Evolutionary conservation across 1,140 invertebrate genomes (phyloP).

Genomic region (Dufourea novaeangliae): DNA sequence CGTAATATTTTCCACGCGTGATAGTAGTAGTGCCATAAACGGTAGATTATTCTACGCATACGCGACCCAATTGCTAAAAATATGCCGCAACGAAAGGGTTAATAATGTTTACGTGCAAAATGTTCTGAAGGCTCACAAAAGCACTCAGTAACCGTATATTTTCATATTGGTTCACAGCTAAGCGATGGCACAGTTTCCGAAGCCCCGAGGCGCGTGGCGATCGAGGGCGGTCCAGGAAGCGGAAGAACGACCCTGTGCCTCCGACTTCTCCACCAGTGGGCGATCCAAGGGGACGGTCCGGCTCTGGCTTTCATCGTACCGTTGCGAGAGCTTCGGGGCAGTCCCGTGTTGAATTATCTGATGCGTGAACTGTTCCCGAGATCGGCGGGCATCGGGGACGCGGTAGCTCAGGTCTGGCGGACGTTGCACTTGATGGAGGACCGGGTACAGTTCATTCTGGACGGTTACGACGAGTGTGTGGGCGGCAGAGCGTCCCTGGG

Average conservation of each 20-base stretch:
- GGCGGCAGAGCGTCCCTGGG: conserved; percentile 76
- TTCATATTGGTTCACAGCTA: conserved; percentile 71
- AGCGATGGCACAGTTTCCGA: conserved; percentile 79
- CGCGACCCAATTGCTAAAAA: too few species aligned
- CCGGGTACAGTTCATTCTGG: conserved; percentile 82
- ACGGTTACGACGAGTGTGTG: conserved; percentile 82
- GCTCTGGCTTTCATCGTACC: conserved; percentile 82
- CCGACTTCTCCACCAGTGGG: conserved; percentile 82
- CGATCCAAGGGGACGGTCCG: conserved; percentile 79
- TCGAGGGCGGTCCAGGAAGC: conserved; percentile 82
- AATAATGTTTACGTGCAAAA: too few species aligned
- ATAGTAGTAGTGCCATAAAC: too few species aligned
- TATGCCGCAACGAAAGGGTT: too few species aligned
- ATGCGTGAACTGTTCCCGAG: conserved; percentile 80
- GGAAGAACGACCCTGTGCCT: conserved; percentile 82
- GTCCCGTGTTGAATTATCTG: conserved; percentile 78
- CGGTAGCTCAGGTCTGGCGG: conserved; percentile 77
- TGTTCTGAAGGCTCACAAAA: too few species aligned
- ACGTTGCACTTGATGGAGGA: conserved; percentile 80
- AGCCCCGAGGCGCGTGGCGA: conserved; percentile 78
- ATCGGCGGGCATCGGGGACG: conserved; percentile 68
- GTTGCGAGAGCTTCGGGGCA: conserved; percentile 80
- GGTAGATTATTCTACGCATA: too few species aligned
- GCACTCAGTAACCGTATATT: not conserved
- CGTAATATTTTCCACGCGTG: too few species aligned